Percentiles rank a stretch among this genome's conserved stretches.
These are phyloP conservation scores for Apamea anceps DNA, from an alignment of 2,888 invertebrate species.

Conservation along the genomic window DNA sequence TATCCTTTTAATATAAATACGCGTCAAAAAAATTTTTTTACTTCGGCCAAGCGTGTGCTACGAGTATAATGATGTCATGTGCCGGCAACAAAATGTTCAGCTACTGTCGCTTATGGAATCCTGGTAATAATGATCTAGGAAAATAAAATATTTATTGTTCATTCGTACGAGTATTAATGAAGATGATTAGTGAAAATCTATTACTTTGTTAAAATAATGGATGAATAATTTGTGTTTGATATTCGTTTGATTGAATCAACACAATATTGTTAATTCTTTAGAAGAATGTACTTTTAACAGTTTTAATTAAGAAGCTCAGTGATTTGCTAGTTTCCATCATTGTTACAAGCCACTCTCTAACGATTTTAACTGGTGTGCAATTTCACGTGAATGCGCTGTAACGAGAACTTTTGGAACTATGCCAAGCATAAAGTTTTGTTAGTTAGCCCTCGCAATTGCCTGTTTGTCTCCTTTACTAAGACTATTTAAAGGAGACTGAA, in stretches of 20 bases:
- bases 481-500: not conserved
- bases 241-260: not conserved
- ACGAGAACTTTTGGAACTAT: constrained; percentile 33
- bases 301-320: constrained; percentile 9
- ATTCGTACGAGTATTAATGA: not conserved
- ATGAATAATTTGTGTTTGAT: not conserved
- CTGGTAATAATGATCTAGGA: constrained; percentile 25
- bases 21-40: constrained; percentile 49
- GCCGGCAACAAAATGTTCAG: constrained; percentile 31
- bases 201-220: constrained; percentile 3
- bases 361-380: constrained; percentile 27
- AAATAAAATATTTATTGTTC: constrained; percentile 19
- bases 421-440: constrained; percentile 37
- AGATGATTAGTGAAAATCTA: not conserved
- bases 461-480: not conserved
- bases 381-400: constrained; percentile 34
- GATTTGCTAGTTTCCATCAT: constrained; percentile 10
- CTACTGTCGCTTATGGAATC: constrained; percentile 37
- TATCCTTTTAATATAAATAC: constrained; percentile 75
- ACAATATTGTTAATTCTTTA: not conserved
- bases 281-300: not conserved
- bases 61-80: constrained; percentile 36
- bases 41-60: constrained; percentile 18
- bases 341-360: not conserved
- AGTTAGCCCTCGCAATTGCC: constrained; percentile 11